phyloP scores from a whole-genome alignment of 2,113 vertebrate genomes.

The Willisornis vidua region DNA sequence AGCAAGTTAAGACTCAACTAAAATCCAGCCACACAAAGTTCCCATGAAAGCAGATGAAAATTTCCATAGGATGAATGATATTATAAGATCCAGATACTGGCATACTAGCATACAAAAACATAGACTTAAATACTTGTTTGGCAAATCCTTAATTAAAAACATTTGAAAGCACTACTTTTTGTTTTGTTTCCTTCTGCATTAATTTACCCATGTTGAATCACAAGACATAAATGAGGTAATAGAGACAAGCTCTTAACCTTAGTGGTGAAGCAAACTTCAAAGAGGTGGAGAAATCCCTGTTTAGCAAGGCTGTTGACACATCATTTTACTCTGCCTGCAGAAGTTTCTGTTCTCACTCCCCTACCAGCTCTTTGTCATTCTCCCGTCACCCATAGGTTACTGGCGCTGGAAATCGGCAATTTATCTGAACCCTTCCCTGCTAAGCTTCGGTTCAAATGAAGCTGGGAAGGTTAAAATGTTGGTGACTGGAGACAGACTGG shows the following conservation, averaged over 20 bases:
- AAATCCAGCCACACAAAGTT: neutral
- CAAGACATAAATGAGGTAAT: neutral
- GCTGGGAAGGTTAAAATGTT: neutral
- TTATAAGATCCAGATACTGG: neutral
- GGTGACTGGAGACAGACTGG: neutral
- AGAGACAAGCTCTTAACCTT: neutral
- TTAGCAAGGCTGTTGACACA: constrained; percentile 32
- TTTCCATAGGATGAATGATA: neutral
- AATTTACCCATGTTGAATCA: neutral
- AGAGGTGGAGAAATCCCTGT: constrained; percentile 13
- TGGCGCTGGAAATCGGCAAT: rapidly evolving
- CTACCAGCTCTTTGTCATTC: neutral
- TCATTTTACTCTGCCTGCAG: neutral
- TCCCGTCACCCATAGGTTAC: neutral
- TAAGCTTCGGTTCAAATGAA: neutral
- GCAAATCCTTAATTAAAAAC: neutral
- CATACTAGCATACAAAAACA: neutral
- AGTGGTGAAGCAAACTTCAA: constrained; percentile 5
- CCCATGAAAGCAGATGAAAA: neutral
- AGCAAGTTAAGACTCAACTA: neutral
- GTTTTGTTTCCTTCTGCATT: neutral
- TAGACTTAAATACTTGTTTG: neutral
- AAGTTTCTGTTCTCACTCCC: neutral
- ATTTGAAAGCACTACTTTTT: neutral
- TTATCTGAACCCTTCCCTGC: neutral